Evolutionary conservation across 2,888 invertebrate species (phyloP), one percentile per base, ranked within the genome.

Genomic region (Lithosia quadra): DNA sequence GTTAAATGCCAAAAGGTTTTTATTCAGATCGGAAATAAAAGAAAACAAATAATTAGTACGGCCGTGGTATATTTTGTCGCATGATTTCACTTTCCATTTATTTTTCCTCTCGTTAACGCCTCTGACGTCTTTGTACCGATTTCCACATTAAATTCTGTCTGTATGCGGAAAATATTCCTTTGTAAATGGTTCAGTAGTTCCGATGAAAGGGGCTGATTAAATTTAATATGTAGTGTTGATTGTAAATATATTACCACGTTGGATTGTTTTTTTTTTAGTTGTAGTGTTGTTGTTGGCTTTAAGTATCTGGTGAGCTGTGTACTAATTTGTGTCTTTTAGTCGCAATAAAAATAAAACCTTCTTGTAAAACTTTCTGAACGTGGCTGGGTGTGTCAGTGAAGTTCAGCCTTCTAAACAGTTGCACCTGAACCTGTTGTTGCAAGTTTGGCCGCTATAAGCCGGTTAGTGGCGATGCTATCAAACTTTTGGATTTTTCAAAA

Each of bases 81-180:
- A 49, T 75, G 61, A 75, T 62, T 73, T 67, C 66, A 71, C 69
- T 66, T 36, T 66, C 53, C 28, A 65, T 55, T 62, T 73, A 71
- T 75, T 74, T 75, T 79, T 73, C 53, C 67, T 70, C 72, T 64
- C 69, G 68, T 63, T 69, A 70, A 72, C 67, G 67, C 71, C 65
- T 79, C 61, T 71, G 69, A 61, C 59, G 75, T 75, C 74, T 77
- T 79, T 79, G 79, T 74, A 34, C 64, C 62, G 66, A 55, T 77
- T 79, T 73, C 24, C 64, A 71, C 49, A 65, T 65, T 69, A 74
- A 67, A 67, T 60, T 71, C 70, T 49, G 62, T 61, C 67, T 39
- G 63, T 59, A 70, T 72, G 60, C 66, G 76, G 65, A 65, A 74
- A 76, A 74, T 71, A 79, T 76, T 76, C 74, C 74, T 79, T 79